Conservation (phyloP, 2,113 vertebrate species). For the Paramormyrops kingsleyae region DNA sequence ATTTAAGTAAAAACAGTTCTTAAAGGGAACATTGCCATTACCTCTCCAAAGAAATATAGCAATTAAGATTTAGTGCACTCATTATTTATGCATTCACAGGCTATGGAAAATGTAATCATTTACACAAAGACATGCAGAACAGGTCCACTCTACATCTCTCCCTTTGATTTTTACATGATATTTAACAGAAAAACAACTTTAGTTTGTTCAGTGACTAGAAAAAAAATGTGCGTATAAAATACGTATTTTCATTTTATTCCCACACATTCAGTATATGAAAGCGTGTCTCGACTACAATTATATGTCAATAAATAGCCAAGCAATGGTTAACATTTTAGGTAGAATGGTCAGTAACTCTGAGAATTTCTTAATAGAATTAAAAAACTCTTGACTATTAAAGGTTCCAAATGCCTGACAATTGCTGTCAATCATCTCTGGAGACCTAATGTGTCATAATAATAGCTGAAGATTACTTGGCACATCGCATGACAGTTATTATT, state of each 20-base stretch:
- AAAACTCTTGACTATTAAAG: conserved; percentile 22
- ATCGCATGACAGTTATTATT: not conserved
- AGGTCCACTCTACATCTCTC: not conserved
- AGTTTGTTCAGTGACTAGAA: not conserved
- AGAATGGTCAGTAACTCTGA: not conserved
- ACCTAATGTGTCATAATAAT: conserved; percentile 42
- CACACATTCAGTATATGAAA: not conserved
- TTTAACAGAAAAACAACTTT: not conserved
- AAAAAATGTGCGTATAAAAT: not conserved
- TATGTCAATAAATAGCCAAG: not conserved
- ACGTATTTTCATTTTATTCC: not conserved
- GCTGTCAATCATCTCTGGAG: conserved; percentile 27
- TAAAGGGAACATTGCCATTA: not conserved
- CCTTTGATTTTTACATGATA: not conserved
- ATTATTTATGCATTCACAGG: not conserved
- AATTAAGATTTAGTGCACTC: not conserved
- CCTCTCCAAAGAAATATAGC: not conserved
- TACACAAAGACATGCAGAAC: not conserved
- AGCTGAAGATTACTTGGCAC: conserved; percentile 40
- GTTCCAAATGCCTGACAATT: conserved; percentile 36
- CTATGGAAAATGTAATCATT: not conserved
- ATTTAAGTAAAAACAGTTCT: not conserved
- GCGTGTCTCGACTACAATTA: not conserved
- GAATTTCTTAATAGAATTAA: conserved; percentile 32
- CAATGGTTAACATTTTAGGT: not conserved